phyloP scores from a whole-genome alignment of 2,888 invertebrate species.

The Nemoura dubitans region DNA sequence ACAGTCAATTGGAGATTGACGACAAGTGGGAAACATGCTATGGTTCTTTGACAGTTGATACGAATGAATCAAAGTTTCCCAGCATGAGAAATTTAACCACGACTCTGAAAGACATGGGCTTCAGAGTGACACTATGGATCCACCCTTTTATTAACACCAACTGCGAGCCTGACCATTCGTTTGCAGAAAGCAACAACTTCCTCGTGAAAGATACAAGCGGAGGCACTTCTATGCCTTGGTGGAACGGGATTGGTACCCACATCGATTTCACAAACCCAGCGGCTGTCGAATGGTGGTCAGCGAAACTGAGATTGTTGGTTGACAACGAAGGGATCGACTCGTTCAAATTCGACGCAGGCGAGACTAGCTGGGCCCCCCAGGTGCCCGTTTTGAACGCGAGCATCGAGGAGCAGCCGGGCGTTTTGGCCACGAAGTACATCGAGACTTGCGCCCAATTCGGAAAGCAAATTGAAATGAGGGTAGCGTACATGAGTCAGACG shows the following conservation, averaged over 20 bases:
- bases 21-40: slow-evolving; percentile 90
- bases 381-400: slow-evolving; percentile 40
- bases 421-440: slow-evolving; percentile 60
- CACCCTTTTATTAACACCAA: slow-evolving; percentile 86
- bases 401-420: slow-evolving; percentile 28
- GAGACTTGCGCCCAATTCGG: slow-evolving; percentile 68
- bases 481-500: slow-evolving; percentile 76
- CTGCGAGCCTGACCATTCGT: slow-evolving; percentile 68
- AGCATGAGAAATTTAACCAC: slow-evolving; percentile 70
- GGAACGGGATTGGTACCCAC: slow-evolving; percentile 67
- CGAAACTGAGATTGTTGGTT: slow-evolving; percentile 59
- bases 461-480: slow-evolving; percentile 72
- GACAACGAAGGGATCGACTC: slow-evolving; percentile 73
- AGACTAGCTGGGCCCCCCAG: slow-evolving; percentile 70
- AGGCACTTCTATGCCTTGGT: slow-evolving; percentile 59
- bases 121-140: slow-evolving; percentile 82
- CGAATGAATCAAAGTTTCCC: slow-evolving; percentile 68
- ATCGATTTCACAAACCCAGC: slow-evolving; percentile 79
- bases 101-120: slow-evolving; percentile 64
- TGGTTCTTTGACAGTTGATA: slow-evolving; percentile 79
- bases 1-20: slow-evolving; percentile 85
- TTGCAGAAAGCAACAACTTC: slow-evolving; percentile 68
- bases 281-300: slow-evolving; percentile 64
- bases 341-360: slow-evolving; percentile 86
- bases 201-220: slow-evolving; percentile 60